Conservation (phyloP, 2,797 vertebrate species). For the Cyprinodon diabolis region DNA sequence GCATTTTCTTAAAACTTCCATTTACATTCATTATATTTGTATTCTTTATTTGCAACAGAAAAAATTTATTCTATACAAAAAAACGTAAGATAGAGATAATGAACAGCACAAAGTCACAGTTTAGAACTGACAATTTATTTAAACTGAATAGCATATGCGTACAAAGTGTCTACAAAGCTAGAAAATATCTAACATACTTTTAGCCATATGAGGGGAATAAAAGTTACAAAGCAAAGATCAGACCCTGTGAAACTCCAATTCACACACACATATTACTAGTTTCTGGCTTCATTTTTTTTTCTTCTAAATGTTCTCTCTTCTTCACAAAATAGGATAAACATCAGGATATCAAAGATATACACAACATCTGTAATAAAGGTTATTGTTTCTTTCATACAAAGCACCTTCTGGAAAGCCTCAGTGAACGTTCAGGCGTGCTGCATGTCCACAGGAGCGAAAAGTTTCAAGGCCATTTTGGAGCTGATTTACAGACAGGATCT, state of each 20-base stretch:
- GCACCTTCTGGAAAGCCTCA: constrained; percentile 89
- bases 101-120: constrained; percentile 4
- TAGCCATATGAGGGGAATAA: constrained; percentile 85
- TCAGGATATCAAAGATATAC: constrained; percentile 95
- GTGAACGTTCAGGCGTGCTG: constrained; percentile 77
- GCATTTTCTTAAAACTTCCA: background rate
- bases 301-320: constrained; percentile 75
- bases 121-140: constrained; percentile 85
- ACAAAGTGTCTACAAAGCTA: constrained; percentile 99
- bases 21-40: background rate
- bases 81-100: background rate
- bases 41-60: background rate
- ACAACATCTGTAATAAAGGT: constrained; percentile 96
- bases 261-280: constrained; percentile 80
- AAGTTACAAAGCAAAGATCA: constrained; percentile 96
- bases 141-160: constrained; percentile 96
- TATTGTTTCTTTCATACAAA: constrained; percentile 90
- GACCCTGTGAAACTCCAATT: constrained; percentile 93
- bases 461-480: constrained; percentile 76
- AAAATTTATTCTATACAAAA: no score
- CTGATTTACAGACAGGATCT: constrained; percentile 62
- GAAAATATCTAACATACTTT: constrained; percentile 97
- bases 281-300: constrained; percentile 46
- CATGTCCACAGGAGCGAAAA: constrained; percentile 52
- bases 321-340: constrained; percentile 83